Evolutionary conservation across 2,113 vertebrate species (phyloP), one percentile per base, ranked within the genome.

Genomic region (Crotophaga sulcirostris): DNA sequence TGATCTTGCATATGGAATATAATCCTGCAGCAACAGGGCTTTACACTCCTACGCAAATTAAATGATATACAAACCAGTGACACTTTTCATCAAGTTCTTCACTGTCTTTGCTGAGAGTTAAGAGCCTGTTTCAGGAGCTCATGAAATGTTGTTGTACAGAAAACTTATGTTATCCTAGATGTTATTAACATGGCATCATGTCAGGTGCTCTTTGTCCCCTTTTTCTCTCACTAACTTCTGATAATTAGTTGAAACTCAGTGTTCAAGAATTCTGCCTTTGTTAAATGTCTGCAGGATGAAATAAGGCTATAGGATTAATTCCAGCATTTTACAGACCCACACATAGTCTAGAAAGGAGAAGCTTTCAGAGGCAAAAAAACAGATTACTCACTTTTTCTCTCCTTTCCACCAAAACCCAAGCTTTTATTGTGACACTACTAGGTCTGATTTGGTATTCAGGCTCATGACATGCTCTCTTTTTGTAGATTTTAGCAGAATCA

Each of bases 241-340:
- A 87, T 97, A 96, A 97, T 97, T 96, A 97, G 89, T 58, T 90
- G 81, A 91, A 96, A 96, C 55, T 80, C 68, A 64, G 56, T 72
- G 82, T 94, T 97, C 91, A 97, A 84, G 93, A 97, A 97, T 76
- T 67, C 89, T 94, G 90, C 77, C 92, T 97, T 97, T 98, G 96
- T 98, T 96, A 97, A 94, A 98, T 97, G 89, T 91, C 94, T 96
- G 69, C 45, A 59, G 54, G 76, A 88, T 97, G 96, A 98, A 78
- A 89, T 97, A 97, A 97, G 73, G 29, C 62, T 94, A 60, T 76
- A 89, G 91, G 78, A 97, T 79, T 92, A 89, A 94, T 90, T 95
- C 89, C 96, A 97, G 10, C 33, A 67, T 47, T 85, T 87, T 36
- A 66, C 55, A 89, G 84, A 79, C 18, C 23, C 38, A 29, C 58